Evolutionary conservation across 2,888 invertebrate species (phyloP), one percentile per base, ranked within the genome.

Genomic region (Lingula anatina): DNA sequence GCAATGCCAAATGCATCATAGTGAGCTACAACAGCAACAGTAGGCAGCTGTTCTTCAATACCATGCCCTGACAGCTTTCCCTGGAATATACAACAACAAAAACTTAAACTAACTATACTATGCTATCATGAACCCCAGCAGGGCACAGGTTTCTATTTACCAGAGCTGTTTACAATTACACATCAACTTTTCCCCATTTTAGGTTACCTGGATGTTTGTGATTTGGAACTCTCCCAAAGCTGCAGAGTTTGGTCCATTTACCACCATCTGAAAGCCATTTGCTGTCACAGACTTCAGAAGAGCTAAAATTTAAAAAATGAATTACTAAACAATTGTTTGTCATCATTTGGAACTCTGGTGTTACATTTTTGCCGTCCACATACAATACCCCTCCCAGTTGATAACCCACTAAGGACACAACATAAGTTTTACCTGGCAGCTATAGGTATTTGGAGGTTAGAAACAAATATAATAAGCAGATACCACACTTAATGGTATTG

Each of bases 181-280:
- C n/a, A n/a, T n/a, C n/a, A n/a, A n/a, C n/a, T n/a, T n/a, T n/a
- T n/a, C n/a, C n/a, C 39, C 40, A 41, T 46, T 41, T 15, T 28
- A 2, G 45, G 57, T 53, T 62, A 80, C 78, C 68, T 76, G 78
- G 48, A 96, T 81, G 4, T 89, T 90, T n/a, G 88, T 85, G 20
- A 95, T 84, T 76, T 88, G 88, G 27, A 89, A 85, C 64, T 92
- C 91, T 59, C 85, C 80, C 67, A 86, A 85, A 3, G 85, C 81
- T 47, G 83, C 80, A 26, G 86, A 85, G 55, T 85, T 84, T 21
- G 86, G 81, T 5, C 89, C 85, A 52, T 86, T 83, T 25, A 93
- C 86, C 56, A 90, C 89, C 68, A 92, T 85, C 79, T 95, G 95
- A 79, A 93, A 95, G 9, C 95, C 94, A 80, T 93, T 94, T 0